Conservation (phyloP, 2,113 vertebrate genomes). For the Gallinago media region DNA sequence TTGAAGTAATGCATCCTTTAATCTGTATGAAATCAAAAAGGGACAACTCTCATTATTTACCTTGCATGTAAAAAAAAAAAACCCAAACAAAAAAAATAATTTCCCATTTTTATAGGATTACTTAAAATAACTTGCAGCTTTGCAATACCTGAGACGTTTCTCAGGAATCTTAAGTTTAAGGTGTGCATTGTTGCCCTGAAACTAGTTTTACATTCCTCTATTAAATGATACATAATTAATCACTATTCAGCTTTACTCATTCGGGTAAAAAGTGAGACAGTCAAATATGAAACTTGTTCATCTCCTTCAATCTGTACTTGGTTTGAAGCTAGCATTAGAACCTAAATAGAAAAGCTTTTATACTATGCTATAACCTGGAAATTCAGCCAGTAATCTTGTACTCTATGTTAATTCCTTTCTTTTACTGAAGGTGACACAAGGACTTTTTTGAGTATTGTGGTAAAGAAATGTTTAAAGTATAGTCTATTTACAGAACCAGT, state of each 20-base stretch:
- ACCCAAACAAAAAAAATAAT: not conserved
- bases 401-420: not conserved
- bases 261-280: not conserved
- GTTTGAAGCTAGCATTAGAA: not conserved
- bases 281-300: not conserved
- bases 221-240: not conserved
- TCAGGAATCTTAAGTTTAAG: not conserved
- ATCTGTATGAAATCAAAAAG: not conserved
- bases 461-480: not conserved
- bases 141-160: not conserved
- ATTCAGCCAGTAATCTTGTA: not conserved
- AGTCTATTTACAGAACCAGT: not conserved
- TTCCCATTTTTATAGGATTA: not conserved
- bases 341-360: not conserved
- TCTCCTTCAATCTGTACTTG: not conserved
- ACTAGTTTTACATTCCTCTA: not conserved
- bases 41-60: not conserved
- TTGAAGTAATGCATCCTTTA: not conserved
- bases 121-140: not conserved
- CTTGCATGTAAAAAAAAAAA: not conserved
- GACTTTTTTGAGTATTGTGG: not conserved
- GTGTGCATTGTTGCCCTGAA: not conserved
- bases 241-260: not conserved
- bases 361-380: not conserved
- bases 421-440: not conserved